A percentile compares a stretch with the other conserved stretches of the same genome.
Conservation (phyloP, 2,888 invertebrate species). For the Oscheius sp. region DNA sequence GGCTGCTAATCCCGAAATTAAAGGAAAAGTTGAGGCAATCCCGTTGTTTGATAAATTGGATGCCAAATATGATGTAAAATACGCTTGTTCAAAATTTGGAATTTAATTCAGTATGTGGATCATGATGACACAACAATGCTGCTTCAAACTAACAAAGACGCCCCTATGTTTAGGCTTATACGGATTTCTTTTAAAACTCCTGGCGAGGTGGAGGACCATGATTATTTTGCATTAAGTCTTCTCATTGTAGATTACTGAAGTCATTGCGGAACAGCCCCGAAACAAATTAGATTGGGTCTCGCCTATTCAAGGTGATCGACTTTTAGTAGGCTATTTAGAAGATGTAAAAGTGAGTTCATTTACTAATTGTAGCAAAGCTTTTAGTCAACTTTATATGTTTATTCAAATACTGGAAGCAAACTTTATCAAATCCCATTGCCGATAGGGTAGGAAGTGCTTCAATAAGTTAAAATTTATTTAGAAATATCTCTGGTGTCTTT, state of each 20-base stretch:
- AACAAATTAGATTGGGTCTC: constrained; percentile 91
- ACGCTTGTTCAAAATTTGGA: constrained; percentile 44
- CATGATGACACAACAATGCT: constrained; percentile 84
- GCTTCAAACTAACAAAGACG: constrained; percentile 91
- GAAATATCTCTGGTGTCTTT: constrained; percentile 32
- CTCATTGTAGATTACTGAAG: constrained; percentile 9
- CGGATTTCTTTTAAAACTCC: constrained; percentile 78
- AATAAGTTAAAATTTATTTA: background rate
- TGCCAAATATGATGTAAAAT: constrained; percentile 87
- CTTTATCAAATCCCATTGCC: constrained; percentile 79
- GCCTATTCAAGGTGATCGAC: constrained; percentile 86
- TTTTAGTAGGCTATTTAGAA: constrained; percentile 88
- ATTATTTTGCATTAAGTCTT: too few species aligned
- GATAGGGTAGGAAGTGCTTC: constrained; percentile 81
- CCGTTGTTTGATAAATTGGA: constrained; percentile 89
- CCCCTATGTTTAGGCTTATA: constrained; percentile 90
- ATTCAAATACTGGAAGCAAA: constrained; percentile 82
- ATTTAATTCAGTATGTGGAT: constrained; percentile 83
- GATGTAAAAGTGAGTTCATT: constrained; percentile 86
- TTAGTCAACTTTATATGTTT: constrained; percentile 86
- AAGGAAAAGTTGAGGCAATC: constrained; percentile 81
- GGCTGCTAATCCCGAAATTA: constrained; percentile 55
- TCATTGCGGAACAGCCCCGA: constrained; percentile 74
- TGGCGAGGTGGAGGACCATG: constrained; percentile 11
- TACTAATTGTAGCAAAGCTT: constrained; percentile 18